Base-by-base conservation (phyloP, 2,888 invertebrate genomes). In the Chironomus tentans region DNA sequence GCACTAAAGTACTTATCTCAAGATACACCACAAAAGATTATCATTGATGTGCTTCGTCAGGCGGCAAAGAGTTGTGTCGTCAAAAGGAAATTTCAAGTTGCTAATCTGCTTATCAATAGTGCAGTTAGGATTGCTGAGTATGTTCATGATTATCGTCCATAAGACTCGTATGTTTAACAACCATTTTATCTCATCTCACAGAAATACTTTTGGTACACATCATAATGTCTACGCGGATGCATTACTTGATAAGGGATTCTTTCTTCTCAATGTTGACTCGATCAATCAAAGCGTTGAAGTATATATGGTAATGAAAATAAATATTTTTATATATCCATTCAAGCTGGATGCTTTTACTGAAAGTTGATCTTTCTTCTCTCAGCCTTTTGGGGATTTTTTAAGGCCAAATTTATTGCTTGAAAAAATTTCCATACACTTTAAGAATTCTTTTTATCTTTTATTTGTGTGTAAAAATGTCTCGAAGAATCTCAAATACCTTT, bases 61-160 rank as follows among this genome's bases (percentile, higher is more conserved):
- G 92, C 94, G 79, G 92, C 94, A 77, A 95, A 94, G 83, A 91
- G 94, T 18, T 95, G 95, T 85, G 94, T 95, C 65, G 91, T 95
- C 68, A 95, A 95, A 86, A 87, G 95, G 61, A 90, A 92, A 80
- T 95, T 95, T 84, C 85, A 87, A 50, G 89, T 90, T 80, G 96
- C 95, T 28, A 93, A 93, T 79, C 85, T 93, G 78, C 86, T 96
- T 72, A 93, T 95, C 79, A 89, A 90, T 78, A 92, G 94, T 84
- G 95, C 94, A 0, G 90, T 93, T 62, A 88, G 88, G 77, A 85
- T 90, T 75, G 91, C 92, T 13, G 86, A 89, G 15, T 85, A 24
- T 38, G 62, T 71, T 0, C 21, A 47, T 71, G 13, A 38, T 28
- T 7, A 22, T 56, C 56, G 24, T 15, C 18, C n/a, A 18, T 22